Percentiles rank a stretch among this genome's conserved stretches.
phyloP scores from a whole-genome alignment of 2,888 invertebrate species.

The Junonia oenone region DNA sequence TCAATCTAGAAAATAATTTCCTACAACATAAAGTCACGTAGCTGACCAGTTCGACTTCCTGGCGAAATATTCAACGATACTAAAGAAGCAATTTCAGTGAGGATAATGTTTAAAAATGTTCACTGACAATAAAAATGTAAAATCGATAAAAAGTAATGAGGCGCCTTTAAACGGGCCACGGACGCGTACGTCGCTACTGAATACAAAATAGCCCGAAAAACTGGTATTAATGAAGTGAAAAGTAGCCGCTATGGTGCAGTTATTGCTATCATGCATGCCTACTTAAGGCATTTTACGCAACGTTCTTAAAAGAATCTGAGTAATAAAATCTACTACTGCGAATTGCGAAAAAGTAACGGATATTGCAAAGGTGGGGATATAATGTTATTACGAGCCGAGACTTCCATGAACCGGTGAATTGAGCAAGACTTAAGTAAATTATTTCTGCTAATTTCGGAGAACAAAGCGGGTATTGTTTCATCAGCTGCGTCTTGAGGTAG shows the following conservation, averaged over 20 bases:
- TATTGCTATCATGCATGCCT: slow-evolving; percentile 1
- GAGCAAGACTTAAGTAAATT: slow-evolving; percentile 49
- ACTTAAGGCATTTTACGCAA: background rate
- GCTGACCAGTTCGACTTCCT: background rate
- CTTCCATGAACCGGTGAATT: slow-evolving; percentile 48
- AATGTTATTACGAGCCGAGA: slow-evolving; percentile 14
- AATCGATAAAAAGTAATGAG: slow-evolving; percentile 43
- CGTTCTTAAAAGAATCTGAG: slow-evolving; percentile 4
- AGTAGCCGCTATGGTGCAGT: slow-evolving; percentile 4
- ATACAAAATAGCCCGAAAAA: slow-evolving; percentile 31
- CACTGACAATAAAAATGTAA: slow-evolving; percentile 28
- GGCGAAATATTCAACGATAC: slow-evolving; percentile 8
- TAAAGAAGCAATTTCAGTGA: slow-evolving; percentile 28
- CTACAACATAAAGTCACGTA: background rate
- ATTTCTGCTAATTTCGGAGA: slow-evolving; percentile 61
- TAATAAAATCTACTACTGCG: slow-evolving; percentile 16
- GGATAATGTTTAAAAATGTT: slow-evolving; percentile 20
- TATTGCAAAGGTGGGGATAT: slow-evolving; percentile 19
- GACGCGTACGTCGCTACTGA: slow-evolving; percentile 31
- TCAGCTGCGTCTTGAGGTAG: slow-evolving; percentile 25
- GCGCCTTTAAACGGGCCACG: slow-evolving; percentile 41
- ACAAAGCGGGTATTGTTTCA: slow-evolving; percentile 49
- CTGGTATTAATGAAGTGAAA: slow-evolving; percentile 17
- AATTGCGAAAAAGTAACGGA: slow-evolving; percentile 16
- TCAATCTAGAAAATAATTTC: background rate